Base-by-base conservation (phyloP, 2,888 invertebrate genomes). In the Adelphocoris suturalis region DNA sequence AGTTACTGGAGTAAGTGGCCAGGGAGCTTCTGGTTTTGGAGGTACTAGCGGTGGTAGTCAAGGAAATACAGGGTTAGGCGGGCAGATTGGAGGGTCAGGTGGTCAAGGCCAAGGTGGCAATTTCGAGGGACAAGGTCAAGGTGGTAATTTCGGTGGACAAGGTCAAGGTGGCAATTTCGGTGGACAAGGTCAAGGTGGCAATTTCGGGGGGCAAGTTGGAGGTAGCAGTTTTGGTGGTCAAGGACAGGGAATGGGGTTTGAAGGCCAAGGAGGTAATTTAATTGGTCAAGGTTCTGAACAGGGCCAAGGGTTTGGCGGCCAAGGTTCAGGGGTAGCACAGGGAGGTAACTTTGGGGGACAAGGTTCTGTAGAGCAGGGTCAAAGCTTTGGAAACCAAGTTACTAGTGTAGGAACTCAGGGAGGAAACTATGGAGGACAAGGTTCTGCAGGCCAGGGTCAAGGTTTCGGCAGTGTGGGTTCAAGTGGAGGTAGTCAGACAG, bases 81-180 rank as follows among this genome's bases (percentile, higher is more conserved):
- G 82, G n/a, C 82, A 82, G 19, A 23, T 4, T 27, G 52, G 46
- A 47, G 86, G 75, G 13, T 84, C 46, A 61, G 84, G 82, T 76
- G 88, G 78, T 9, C 89, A 90, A 89, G 91, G 89, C 16, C 75
- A 47, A 61, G 68, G 61, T 23, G 68, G 68, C 5, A 68, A 23
- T 27, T 52, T 76, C 47, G 81, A 37, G 46, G 46, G 52, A 12
- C 57, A 52, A 55, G 55, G 81, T 4, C 81, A 81, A 48, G 81
- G 81, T n/a, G n/a, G n/a, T n/a, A n/a, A n/a, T 81, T 11, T 37
- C 27, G 55, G 55, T 9, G 28, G 84, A 12, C 84, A 84, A 75
- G 86, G 86, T 3, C 47, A 46, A 47, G 48, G 55, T n/a, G n/a
- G n/a, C n/a, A n/a, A n/a, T 27, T 23, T 11, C 16, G 80, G 1